Percentiles rank a stretch among this genome's conserved stretches.
These are phyloP conservation scores for Syritta pipiens DNA, from an alignment of 2,888 invertebrate species.

Conservation along the genomic window DNA sequence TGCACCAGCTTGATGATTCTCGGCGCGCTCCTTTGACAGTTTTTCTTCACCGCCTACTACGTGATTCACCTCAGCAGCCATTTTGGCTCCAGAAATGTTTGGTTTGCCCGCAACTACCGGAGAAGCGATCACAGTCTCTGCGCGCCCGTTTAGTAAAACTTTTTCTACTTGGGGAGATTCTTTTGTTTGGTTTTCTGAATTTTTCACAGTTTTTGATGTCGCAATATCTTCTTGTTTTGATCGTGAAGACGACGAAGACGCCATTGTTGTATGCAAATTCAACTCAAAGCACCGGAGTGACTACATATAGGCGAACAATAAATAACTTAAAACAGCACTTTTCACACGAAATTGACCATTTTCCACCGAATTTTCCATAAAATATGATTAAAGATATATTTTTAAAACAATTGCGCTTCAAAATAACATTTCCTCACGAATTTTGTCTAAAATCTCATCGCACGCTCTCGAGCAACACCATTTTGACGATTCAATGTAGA, in stretches of 20 bases:
- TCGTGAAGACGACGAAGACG: slow-evolving; percentile 63
- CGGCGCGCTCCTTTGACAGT: slow-evolving; percentile 67
- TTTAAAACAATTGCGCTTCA: slow-evolving; percentile 45
- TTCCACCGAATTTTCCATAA: slow-evolving; percentile 34
- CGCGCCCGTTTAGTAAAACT: slow-evolving; percentile 51
- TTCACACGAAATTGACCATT: slow-evolving; percentile 57
- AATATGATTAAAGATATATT: slow-evolving; percentile 27
- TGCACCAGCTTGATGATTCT: slow-evolving; percentile 41
- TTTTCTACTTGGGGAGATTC: slow-evolving; percentile 53
- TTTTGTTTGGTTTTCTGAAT: slow-evolving; percentile 24
- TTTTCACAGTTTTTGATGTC: slow-evolving; percentile 50
- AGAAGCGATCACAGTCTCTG: slow-evolving; percentile 23
- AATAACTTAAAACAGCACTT: slow-evolving; percentile 62
- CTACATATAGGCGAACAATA: slow-evolving; percentile 67
- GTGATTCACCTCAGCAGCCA: slow-evolving; percentile 69
- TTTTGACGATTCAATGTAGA: slow-evolving; percentile 59
- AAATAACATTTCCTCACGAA: slow-evolving; percentile 49
- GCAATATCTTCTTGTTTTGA: slow-evolving; percentile 67
- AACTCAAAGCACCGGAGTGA: slow-evolving; percentile 66
- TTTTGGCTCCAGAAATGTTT: slow-evolving; percentile 68
- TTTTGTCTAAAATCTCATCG: slow-evolving; percentile 53
- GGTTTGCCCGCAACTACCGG: slow-evolving; percentile 56
- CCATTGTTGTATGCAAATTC: slow-evolving; percentile 70
- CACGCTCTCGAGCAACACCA: slow-evolving; percentile 68
- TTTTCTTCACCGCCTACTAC: slow-evolving; percentile 59